Evolutionary conservation across 1,140 invertebrate species (phyloP).

Genomic region (Pogonomyrmex californicus): DNA sequence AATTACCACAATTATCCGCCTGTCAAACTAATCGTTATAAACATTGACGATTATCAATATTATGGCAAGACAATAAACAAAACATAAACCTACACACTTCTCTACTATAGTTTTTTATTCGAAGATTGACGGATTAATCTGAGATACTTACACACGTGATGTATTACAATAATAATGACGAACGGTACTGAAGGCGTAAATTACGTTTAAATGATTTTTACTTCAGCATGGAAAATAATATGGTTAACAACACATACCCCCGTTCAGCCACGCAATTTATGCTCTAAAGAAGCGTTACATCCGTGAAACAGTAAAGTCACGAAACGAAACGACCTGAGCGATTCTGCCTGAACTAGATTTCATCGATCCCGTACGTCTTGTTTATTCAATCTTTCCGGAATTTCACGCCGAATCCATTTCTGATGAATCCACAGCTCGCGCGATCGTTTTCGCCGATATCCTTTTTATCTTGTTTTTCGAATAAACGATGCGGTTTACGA

Average conservation of each 20-base stretch:
- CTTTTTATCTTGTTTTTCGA: background rate
- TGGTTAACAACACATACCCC: background rate
- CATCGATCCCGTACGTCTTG: background rate
- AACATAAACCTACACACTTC: background rate
- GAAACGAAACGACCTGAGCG: background rate
- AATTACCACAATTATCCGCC: conserved; percentile 47
- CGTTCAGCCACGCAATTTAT: background rate
- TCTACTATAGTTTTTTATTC: background rate
- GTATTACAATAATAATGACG: conserved; percentile 11
- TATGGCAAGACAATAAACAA: background rate
- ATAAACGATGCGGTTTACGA: background rate
- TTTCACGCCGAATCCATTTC: conserved; percentile 5
- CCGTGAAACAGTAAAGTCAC: background rate
- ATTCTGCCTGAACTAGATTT: background rate
- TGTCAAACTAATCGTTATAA: conserved; percentile 25
- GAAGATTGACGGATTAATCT: background rate
- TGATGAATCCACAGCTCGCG: background rate
- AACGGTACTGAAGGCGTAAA: background rate
- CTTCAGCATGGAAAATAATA: background rate
- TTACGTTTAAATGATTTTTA: background rate
- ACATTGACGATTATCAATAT: background rate
- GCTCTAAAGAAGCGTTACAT: background rate
- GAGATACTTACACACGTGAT: background rate
- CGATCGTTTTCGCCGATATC: background rate
- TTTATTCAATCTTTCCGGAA: conserved; percentile 19